Percentiles rank a stretch among this genome's conserved stretches.
Evolutionary conservation across 2,888 invertebrate genomes (phyloP).

Genomic region (Buathra laborator): DNA sequence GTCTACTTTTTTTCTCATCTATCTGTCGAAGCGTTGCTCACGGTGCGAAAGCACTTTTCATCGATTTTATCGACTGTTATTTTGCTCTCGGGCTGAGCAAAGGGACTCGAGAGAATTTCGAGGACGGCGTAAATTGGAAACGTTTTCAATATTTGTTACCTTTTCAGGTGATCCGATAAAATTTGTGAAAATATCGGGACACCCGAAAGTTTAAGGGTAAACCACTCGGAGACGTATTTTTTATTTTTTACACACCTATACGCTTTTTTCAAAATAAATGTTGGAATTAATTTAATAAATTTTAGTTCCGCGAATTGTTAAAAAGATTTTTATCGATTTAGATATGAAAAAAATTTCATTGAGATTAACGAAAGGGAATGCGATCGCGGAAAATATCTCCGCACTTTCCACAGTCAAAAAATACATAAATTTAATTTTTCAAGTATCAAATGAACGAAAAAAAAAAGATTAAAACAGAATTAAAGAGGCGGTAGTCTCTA

Average conservation of each 20-base stretch:
- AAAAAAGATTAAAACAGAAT: background rate
- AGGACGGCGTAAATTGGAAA: background rate
- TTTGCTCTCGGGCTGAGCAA: slow-evolving; percentile 1
- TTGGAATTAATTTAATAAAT: no score
- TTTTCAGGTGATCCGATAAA: background rate
- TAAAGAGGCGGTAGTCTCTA: background rate
- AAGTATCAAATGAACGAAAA: no score
- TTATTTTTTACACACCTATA: background rate
- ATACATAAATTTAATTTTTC: no score
- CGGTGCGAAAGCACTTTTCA: background rate
- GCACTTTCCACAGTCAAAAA: no score
- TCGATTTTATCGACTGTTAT: slow-evolving; percentile 29
- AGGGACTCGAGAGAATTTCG: background rate
- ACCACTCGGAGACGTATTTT: background rate
- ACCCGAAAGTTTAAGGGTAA: background rate
- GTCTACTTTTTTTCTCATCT: background rate
- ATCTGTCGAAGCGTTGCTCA: slow-evolving; percentile 10
- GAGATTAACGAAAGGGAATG: no score
- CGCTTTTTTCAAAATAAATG: no score
- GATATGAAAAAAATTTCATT: no score
- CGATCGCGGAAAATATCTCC: no score
- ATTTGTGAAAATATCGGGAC: background rate
- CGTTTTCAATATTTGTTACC: background rate
- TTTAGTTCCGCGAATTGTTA: no score
- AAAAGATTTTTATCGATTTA: no score